phyloP scores from a whole-genome alignment of 2,888 invertebrate genomes.

The Meghimatium bilineatum region DNA sequence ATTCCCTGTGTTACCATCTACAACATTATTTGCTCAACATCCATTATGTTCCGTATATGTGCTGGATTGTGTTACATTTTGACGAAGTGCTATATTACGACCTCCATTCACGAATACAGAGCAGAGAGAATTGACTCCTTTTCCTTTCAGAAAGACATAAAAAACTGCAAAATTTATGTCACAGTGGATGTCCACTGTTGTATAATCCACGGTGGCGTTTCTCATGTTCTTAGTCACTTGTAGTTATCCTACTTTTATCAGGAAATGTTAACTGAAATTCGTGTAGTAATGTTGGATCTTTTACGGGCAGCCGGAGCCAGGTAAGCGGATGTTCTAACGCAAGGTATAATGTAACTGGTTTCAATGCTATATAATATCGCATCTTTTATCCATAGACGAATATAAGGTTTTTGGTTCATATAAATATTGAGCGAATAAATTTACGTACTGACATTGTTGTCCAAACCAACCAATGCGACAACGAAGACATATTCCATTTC shows the following conservation, averaged over 20 bases:
- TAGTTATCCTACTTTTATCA: not conserved
- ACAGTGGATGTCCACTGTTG: slow-evolving; percentile 24
- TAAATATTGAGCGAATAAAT: not conserved
- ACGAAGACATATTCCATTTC: not conserved
- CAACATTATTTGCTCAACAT: not conserved
- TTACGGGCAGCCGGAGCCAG: slow-evolving; percentile 12
- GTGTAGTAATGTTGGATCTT: not conserved
- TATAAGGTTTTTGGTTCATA: not conserved
- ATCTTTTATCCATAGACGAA: not conserved
- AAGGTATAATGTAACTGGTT: not conserved
- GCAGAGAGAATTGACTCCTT: slow-evolving; percentile 10
- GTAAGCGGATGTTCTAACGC: not conserved
- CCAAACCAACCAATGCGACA: not conserved
- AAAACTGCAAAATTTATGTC: not conserved
- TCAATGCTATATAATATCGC: not conserved
- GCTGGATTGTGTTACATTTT: not conserved
- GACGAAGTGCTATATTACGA: slow-evolving; percentile 12
- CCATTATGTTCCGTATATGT: not conserved
- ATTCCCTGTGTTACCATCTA: not conserved
- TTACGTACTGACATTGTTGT: not conserved
- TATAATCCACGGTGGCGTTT: not conserved
- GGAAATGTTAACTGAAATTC: not conserved
- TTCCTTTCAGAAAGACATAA: not conserved
- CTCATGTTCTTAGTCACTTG: not conserved
- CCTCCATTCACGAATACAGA: slow-evolving; percentile 16